phyloP scores from a whole-genome alignment of 1,140 invertebrate genomes.

The Drosophila tani region DNA sequence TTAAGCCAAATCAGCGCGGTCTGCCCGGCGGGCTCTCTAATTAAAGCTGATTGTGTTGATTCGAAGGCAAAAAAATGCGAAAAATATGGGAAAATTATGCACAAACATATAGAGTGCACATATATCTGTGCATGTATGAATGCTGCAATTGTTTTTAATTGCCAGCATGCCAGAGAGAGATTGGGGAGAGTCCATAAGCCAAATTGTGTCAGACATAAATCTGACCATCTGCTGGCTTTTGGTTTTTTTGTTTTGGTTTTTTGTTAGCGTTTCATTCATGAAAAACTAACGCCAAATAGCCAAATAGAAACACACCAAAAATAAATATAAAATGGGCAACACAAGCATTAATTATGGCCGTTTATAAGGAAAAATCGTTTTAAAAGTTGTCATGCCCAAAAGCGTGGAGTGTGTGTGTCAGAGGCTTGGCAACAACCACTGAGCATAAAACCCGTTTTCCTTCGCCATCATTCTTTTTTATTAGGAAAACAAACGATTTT shows the following conservation, averaged over 20 bases:
- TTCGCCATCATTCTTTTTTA: constrained; percentile 63
- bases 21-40: constrained; percentile 64
- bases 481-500: constrained; percentile 66
- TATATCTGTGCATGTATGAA: constrained; percentile 35
- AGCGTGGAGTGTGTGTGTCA: constrained; percentile 32
- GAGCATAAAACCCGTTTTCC: constrained; percentile 61
- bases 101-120: constrained; percentile 2
- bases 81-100: constrained; percentile 46
- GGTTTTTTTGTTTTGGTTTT: constrained; percentile 27
- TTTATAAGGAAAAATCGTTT: constrained; percentile 75
- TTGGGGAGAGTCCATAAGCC: constrained; percentile 31
- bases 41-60: constrained; percentile 74
- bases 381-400: constrained; percentile 72
- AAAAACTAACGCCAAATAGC: background rate
- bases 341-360: constrained; percentile 67
- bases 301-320: constrained; percentile 40
- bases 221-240: constrained; percentile 51
- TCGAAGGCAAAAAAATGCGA: constrained; percentile 36
- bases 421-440: constrained; percentile 31
- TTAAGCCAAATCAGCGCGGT: constrained; percentile 76
- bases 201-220: constrained; percentile 53
- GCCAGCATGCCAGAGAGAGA: constrained; percentile 23
- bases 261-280: constrained; percentile 64
- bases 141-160: constrained; percentile 77
- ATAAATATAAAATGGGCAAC: constrained; percentile 46